Conservation (phyloP, 2,113 vertebrate genomes). For the Spheniscus mendiculus region DNA sequence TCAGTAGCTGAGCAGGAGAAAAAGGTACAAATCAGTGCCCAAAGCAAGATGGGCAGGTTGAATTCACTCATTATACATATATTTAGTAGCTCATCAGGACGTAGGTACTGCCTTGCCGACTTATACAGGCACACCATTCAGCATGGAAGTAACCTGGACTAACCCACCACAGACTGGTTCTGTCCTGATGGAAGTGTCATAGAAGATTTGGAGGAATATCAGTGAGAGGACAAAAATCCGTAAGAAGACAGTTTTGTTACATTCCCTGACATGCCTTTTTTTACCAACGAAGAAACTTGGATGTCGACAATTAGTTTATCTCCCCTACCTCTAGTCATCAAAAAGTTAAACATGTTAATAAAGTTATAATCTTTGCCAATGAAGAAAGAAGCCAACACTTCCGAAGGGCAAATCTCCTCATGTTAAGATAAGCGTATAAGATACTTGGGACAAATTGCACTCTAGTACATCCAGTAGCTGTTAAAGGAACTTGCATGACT, state of each 20-base stretch:
- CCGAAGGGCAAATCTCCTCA: neutral
- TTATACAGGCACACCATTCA: neutral
- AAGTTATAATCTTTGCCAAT: accelerated
- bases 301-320: neutral
- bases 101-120: neutral
- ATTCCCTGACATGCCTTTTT: neutral
- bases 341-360: neutral
- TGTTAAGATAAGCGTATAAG: neutral
- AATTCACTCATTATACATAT: neutral
- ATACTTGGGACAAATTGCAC: neutral
- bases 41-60: neutral
- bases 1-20: neutral
- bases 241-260: neutral
- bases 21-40: neutral
- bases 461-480: neutral
- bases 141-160: neutral
- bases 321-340: too few relatives aligned
- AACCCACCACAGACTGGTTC: neutral
- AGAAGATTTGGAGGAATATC: neutral
- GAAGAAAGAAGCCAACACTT: neutral
- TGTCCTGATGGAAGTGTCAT: neutral
- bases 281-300: neutral
- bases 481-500: neutral
- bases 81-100: neutral
- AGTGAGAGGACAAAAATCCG: neutral